A percentile compares a stretch with the other conserved stretches of the same genome.
Evolutionary conservation across 2,888 invertebrate genomes (phyloP).

Genomic region (Rotaria sp.): DNA sequence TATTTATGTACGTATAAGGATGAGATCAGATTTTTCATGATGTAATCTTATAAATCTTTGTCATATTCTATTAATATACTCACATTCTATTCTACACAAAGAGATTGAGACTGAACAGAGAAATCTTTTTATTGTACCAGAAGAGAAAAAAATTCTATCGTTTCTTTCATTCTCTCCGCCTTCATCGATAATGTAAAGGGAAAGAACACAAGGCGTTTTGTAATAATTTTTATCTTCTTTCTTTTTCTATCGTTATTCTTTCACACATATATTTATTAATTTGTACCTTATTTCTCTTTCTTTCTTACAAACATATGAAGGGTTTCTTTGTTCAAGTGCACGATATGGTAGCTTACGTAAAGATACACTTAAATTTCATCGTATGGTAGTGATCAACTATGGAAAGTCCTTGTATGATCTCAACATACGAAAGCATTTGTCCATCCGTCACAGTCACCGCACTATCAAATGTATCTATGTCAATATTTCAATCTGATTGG

Average conservation of each 20-base stretch:
- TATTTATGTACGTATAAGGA: neutral
- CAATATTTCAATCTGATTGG: neutral
- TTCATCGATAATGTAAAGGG: neutral
- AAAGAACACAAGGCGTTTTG: neutral
- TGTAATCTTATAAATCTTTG: neutral
- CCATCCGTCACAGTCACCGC: neutral
- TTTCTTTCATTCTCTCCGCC: neutral
- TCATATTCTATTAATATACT: neutral
- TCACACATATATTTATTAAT: constrained; percentile 6
- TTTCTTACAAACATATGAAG: neutral
- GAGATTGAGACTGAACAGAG: constrained; percentile 10
- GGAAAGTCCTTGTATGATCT: neutral
- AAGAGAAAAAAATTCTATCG: neutral
- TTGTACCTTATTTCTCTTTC: constrained; percentile 22
- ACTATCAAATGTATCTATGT: neutral
- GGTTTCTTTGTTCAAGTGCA: constrained; percentile 1
- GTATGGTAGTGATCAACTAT: neutral
- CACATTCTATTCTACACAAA: neutral
- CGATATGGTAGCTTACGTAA: constrained; percentile 3
- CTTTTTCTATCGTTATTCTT: constrained; percentile 21
- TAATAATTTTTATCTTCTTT: constrained; percentile 1
- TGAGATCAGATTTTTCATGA: neutral
- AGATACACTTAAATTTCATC: neutral
- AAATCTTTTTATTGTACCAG: neutral
- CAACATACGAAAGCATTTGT: neutral